phyloP scores from a whole-genome alignment of 2,797 vertebrate species.

The Alca torda region DNA sequence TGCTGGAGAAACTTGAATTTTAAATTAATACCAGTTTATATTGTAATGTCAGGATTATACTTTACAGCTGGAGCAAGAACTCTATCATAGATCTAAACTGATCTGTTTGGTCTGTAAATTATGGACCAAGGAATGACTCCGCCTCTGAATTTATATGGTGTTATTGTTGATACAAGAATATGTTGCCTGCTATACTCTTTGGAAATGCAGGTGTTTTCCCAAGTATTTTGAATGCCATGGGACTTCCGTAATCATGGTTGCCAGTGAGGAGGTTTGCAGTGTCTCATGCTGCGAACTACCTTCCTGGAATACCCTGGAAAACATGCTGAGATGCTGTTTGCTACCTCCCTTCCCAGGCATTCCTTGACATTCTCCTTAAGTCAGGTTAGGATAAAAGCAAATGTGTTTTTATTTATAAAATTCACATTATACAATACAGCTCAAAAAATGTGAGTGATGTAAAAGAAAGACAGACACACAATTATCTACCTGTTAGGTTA shows the following conservation, averaged over 20 bases:
- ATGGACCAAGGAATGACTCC: not conserved
- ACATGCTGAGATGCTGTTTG: not conserved
- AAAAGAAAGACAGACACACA: not conserved
- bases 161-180: not conserved
- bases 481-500: not conserved
- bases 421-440: not conserved
- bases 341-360: not conserved
- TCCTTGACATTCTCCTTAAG: not conserved
- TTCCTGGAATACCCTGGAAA: not conserved
- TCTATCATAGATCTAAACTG: not conserved
- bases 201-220: slow-evolving; percentile 1
- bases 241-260: not conserved
- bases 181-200: not conserved
- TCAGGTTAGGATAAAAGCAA: not conserved
- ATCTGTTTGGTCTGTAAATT: not conserved
- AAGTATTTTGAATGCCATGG: not conserved
- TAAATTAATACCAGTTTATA: not conserved
- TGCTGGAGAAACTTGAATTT: not conserved
- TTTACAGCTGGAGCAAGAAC: not conserved
- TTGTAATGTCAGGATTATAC: not conserved
- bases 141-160: not conserved
- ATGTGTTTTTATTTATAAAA: not conserved
- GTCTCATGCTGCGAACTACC: not conserved
- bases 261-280: not conserved
- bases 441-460: not conserved